These are phyloP conservation scores for Aphelocoma coerulescens DNA, from an alignment of 2,113 vertebrate genomes.

Conservation along the genomic window DNA sequence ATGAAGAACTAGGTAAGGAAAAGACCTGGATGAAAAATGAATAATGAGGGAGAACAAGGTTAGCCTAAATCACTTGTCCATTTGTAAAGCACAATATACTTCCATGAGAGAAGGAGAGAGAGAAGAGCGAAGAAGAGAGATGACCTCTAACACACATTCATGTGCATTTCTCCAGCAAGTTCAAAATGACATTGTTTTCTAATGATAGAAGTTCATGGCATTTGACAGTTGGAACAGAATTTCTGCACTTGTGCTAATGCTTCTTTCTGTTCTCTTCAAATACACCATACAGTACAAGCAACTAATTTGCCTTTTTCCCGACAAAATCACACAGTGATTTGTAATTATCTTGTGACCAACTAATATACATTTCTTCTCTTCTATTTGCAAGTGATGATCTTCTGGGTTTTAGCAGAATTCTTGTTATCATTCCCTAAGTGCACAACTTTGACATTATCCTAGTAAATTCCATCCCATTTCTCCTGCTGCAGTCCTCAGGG, in stretches of 20 bases:
- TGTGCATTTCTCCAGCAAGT: neutral
- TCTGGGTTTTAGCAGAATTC: neutral
- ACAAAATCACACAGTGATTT: neutral
- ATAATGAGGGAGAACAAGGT: neutral
- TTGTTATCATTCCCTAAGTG: neutral
- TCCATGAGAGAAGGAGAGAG: neutral
- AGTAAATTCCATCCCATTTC: neutral
- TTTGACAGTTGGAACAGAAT: neutral
- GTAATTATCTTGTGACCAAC: neutral
- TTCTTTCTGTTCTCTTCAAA: neutral
- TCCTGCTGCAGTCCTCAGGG: neutral
- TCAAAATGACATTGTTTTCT: neutral
- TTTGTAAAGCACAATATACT: neutral
- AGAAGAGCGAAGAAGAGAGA: neutral
- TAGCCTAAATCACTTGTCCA: neutral
- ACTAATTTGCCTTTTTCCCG: neutral
- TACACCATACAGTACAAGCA: neutral
- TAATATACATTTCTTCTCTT: neutral
- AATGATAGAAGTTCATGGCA: neutral
- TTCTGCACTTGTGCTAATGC: neutral
- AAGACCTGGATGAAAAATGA: neutral
- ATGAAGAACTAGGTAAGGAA: neutral
- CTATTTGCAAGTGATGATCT: neutral
- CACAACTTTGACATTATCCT: neutral
- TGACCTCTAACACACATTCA: neutral